Percentiles rank a stretch among this genome's conserved stretches.
Evolutionary conservation across 2,797 vertebrate genomes (phyloP).

Genomic region (Schizothorax lantsangensis): DNA sequence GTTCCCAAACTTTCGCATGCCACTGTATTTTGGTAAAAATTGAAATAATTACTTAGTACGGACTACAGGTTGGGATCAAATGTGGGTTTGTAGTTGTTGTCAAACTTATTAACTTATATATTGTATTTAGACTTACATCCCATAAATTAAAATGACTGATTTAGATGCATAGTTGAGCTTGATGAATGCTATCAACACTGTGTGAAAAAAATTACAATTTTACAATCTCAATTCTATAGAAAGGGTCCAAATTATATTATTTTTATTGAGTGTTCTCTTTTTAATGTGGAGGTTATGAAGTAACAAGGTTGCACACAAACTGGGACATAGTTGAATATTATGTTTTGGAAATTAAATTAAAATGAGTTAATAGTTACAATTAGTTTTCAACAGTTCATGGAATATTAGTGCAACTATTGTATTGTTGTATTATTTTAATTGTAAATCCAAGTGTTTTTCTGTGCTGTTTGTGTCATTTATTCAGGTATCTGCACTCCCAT

Average conservation of each 20-base stretch:
- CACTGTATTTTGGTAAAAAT: no score
- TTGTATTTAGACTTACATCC: no score
- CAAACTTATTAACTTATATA: not conserved
- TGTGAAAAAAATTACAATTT: not conserved
- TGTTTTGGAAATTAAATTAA: no score
- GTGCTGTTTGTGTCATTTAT: conserved; percentile 14
- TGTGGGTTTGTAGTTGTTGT: not conserved
- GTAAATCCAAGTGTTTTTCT: not conserved
- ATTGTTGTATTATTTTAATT: not conserved
- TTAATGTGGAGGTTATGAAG: not conserved
- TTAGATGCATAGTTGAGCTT: not conserved
- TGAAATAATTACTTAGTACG: not conserved
- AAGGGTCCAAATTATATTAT: not conserved
- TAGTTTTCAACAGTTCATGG: not conserved
- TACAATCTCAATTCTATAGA: not conserved
- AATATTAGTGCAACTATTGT: not conserved
- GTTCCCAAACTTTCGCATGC: no score
- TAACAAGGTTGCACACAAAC: not conserved
- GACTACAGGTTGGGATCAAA: not conserved
- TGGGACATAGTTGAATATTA: not conserved
- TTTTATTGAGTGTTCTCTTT: not conserved
- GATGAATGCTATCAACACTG: not conserved
- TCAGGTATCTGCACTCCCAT: conserved; percentile 54
- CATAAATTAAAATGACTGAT: not conserved
- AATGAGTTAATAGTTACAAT: not conserved